A percentile compares a stretch with the other conserved stretches of the same genome.
Evolutionary conservation across 2,113 vertebrate genomes (phyloP).

Genomic region (Anhinga anhinga): DNA sequence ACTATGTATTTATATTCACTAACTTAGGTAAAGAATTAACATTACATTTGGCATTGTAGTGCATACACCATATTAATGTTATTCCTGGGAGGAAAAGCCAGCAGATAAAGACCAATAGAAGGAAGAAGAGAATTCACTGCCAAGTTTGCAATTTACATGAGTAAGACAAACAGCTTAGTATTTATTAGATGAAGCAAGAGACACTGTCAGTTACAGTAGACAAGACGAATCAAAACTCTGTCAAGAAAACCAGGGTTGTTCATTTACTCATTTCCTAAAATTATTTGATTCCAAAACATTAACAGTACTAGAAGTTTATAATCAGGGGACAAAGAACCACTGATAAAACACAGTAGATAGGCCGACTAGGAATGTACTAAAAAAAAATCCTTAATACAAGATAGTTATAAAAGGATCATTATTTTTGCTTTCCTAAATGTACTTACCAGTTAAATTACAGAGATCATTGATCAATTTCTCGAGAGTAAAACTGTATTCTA

Average conservation of each 20-base stretch:
- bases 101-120: constrained; percentile 15
- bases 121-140: not conserved
- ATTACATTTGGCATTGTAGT: constrained; percentile 25
- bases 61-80: constrained; percentile 27
- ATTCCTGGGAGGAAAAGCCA: constrained; percentile 26
- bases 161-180: not conserved
- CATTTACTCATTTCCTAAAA: not conserved
- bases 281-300: not conserved
- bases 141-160: not conserved
- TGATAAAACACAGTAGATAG: not conserved
- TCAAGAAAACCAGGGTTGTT: not conserved
- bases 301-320: not conserved
- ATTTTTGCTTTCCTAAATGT: not conserved
- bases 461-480: not conserved
- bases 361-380: not conserved
- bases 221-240: not conserved
- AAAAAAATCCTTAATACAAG: not conserved
- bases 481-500: not conserved
- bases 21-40: constrained; percentile 43
- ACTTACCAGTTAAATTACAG: not conserved
- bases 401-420: not conserved
- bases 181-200: constrained; percentile 30
- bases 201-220: not conserved
- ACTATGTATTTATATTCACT: constrained; percentile 14
- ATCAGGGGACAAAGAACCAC: not conserved